Base-by-base conservation (phyloP, 2,888 invertebrate genomes). In the Epistrophe eligans region DNA sequence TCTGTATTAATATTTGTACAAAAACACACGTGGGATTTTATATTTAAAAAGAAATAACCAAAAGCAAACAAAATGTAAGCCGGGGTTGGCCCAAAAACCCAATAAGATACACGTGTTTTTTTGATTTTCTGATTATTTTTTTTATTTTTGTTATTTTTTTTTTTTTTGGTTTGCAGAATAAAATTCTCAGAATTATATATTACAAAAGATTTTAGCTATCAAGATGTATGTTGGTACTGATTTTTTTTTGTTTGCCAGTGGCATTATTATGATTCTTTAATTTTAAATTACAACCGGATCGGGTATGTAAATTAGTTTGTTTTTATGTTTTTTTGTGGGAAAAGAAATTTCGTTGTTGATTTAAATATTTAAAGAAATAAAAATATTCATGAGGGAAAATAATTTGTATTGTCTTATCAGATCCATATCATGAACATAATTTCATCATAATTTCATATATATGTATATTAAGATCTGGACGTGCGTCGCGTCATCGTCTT, bases 71-170 rank as follows among this genome's bases (percentile, higher is more conserved):
- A 67, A 17, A 5, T 17, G 28, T 48, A 50, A 67, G 35, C 38
- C 35, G 17, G 35, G 13, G 50, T 67, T 67, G 67, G 50, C 50
- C 67, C 15, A 19, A 38, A 67, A 67, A 67, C 50, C 67, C 50
- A 67, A 17, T 50, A 48, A 67, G 35, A 66, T 48, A 66, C 32
- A 50, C 13, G 48, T 38, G 35, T 32, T 17, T 32, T 66, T 40
- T 66, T 38, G 58, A 45, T 66, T 48, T 35, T 55, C 24, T 55
- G 8, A 55, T 32, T 55, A 32, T 9, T 15, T 3, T 17, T 67
- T 43, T 38, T 4, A 8, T 64, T 11, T 48, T 6, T 43, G 10
- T 50, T 67, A 7, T 43, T 9, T 43, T 7, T 15, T 28, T 45
- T 45, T 28, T 10, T 5, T n/a, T 45, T 32, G 13, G 1, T 19